Base-by-base conservation (phyloP, 2,888 invertebrate genomes). In the Prenolepis imparis region DNA sequence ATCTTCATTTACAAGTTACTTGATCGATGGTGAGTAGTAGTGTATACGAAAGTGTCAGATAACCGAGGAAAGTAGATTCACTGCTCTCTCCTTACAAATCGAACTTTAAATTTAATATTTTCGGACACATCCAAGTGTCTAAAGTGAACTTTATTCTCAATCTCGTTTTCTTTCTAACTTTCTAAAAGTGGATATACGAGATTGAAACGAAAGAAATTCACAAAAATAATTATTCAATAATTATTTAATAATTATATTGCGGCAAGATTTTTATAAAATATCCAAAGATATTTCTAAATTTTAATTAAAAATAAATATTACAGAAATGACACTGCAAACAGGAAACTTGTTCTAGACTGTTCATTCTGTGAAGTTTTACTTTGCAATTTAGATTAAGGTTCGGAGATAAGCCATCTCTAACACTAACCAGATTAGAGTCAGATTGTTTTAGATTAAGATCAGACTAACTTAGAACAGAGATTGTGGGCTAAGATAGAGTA, bases 1-100 rank as follows among this genome's bases (percentile, higher is more conserved):
- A 85, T 85, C 88, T 81, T 64, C 78, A 68, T 84, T 86, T 68
- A 64, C 52, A 84, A 85, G 52, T 73, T 73, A 64, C 24, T 32
- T 67, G 73, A 63, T 44, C 44, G 59, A 78, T 66, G 63, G 68
- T 18, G 52, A 39, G 32, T 44, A 36, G 21, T 55, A n/a, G 21
- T 44, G 61, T 48, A 52, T n/a, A 68, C 44, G 36, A 41, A 61
- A 80, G 52, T 18, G 3, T 48, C n/a, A 55, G 44, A 36, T n/a
- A 28, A 41, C 5, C 15, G 5, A n/a, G 12, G 12, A 28, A 28
- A 74, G 12, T 48, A 18, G 18, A 81, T 63, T 74, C 36, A 11
- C 48, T 18, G 36, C 1, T 24, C n/a, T n/a, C n/a, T 28, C 3
- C 24, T 78, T 70, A 52, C 32, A 41, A 44, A 59, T 32, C 70